Evolutionary conservation across 2,888 invertebrate species (phyloP), one percentile per base, ranked within the genome.

Genomic region (Aproaerema taeniolella): DNA sequence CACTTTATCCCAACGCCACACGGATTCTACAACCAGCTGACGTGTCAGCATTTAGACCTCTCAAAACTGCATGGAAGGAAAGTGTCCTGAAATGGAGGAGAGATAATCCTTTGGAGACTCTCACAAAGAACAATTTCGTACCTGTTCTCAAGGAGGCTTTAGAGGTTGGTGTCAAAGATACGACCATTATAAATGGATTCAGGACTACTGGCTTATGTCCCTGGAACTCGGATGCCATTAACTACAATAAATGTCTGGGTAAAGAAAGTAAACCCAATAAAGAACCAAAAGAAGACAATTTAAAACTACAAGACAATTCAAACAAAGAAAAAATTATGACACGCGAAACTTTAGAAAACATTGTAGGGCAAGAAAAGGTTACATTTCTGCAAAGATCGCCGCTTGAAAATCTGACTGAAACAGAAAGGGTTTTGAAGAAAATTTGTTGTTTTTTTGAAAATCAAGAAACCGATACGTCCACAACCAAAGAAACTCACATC

Each of bases 1-100:
- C 58, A 2, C 38, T 60, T 0, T 55, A 50, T n/a, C n/a, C n/a
- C n/a, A n/a, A n/a, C n/a, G n/a, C n/a, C n/a, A n/a, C n/a, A n/a
- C n/a, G n/a, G n/a, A 7, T 57, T 8, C 17, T 56, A 12, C 56
- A 56, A 20, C 53, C 57, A 13, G 50, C 53, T 2, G 56, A 56
- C 24, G 52, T 56, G 0, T 31, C 53, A 11, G 55, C 52, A 6
- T 58, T 58, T 28, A 50, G 35, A 14, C 50, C 53, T 6, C 35
- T 57, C 2, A 53, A 58, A 50, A 28, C 25, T 24, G 43, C 14
- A 25, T 57, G 56, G 56, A 41, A 45, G 30, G 38, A 49, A 38
- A 35, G 32, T 39, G 45, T 57, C 11, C 35, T 51, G 4, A 30
- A 51, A 26, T 54, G 52, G 58, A 30, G 49, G 6, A 37, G 46